phyloP scores from a whole-genome alignment of 2,113 vertebrate species.

The Hymenochirus boettgeri region DNA sequence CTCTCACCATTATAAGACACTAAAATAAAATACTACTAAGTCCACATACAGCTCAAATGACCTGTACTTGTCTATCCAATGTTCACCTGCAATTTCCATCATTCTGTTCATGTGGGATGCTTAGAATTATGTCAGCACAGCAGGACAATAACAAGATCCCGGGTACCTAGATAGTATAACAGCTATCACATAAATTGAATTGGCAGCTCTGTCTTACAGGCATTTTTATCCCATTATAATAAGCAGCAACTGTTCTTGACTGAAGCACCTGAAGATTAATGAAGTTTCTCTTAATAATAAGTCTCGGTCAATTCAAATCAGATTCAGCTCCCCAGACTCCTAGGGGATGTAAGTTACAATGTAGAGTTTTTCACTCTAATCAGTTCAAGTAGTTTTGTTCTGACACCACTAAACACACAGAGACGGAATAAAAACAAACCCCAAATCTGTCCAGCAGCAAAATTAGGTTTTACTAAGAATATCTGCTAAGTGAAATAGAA shows the following conservation, averaged over 20 bases:
- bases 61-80: too few species aligned
- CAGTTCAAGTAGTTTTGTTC: background rate
- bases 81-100: too few species aligned
- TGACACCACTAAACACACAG: conserved; percentile 2
- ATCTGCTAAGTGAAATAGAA: too few species aligned
- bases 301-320: conserved; percentile 21
- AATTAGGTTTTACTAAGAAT: background rate
- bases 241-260: background rate
- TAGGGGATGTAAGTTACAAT: conserved; percentile 2
- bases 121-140: too few species aligned
- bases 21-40: too few species aligned
- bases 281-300: conserved; percentile 10
- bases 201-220: background rate
- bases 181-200: too few species aligned
- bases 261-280: conserved; percentile 20
- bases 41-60: too few species aligned
- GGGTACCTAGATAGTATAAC: too few species aligned
- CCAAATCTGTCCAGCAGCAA: background rate
- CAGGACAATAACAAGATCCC: too few species aligned
- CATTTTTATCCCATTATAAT: background rate
- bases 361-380: too few species aligned
- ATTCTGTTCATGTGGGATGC: too few species aligned
- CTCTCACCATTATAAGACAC: too few species aligned
- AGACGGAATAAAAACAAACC: background rate
- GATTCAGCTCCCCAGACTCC: background rate